These are phyloP conservation scores for Nycticebus coucang DNA, from an alignment of 2,113 vertebrate genomes.

Conservation along the genomic window DNA sequence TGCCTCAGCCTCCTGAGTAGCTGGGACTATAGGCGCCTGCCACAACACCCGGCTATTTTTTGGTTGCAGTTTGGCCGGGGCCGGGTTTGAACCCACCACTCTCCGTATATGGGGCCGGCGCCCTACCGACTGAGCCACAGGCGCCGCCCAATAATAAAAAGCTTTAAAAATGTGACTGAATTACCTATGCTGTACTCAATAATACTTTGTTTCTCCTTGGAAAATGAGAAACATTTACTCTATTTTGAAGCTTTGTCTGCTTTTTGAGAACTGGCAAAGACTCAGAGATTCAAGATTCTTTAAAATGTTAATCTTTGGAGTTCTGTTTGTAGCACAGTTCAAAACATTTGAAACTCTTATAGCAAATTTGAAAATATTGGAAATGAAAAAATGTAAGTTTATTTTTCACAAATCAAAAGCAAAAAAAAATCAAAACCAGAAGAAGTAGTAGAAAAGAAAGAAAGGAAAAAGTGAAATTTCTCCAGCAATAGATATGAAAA, in stretches of 20 bases:
- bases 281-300: neutral
- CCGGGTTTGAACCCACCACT: no score
- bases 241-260: constrained; percentile 30
- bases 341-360: neutral
- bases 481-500: neutral
- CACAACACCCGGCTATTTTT: no score
- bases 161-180: neutral
- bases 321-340: neutral
- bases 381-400: neutral
- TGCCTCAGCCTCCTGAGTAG: no score
- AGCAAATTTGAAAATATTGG: no score
- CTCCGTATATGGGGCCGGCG: no score
- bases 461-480: no score
- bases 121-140: no score
- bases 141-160: no score
- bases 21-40: no score
- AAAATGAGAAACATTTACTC: neutral
- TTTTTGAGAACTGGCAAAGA: constrained; percentile 47
- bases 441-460: no score
- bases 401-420: neutral
- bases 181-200: neutral
- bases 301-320: neutral
- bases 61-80: no score
- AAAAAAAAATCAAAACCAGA: neutral
- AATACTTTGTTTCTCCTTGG: neutral